A percentile compares a stretch with the other conserved stretches of the same genome.
phyloP scores from a whole-genome alignment of 2,888 invertebrate genomes.

The Hyles lineata region DNA sequence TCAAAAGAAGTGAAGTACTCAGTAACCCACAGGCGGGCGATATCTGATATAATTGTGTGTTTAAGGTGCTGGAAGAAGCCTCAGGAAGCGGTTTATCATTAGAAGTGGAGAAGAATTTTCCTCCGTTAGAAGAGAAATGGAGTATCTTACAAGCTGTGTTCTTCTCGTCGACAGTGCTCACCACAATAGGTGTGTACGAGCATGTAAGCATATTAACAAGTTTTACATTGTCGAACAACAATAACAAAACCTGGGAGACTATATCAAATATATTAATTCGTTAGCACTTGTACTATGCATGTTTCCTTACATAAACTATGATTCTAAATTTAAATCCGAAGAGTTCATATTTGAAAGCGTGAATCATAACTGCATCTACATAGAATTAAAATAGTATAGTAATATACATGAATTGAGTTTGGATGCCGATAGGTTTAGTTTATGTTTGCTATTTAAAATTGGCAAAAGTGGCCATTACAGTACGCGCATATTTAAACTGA shows the following conservation, averaged over 20 bases:
- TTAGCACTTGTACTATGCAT: neutral
- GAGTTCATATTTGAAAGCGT: constrained; percentile 4
- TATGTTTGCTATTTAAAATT: constrained; percentile 17
- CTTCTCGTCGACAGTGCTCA: constrained; percentile 95
- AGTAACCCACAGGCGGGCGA: too few species aligned
- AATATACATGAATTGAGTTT: constrained; percentile 19
- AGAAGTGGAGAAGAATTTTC: constrained; percentile 83
- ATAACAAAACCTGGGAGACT: neutral
- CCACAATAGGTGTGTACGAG: constrained; percentile 92
- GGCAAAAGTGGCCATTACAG: neutral
- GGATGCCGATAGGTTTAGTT: neutral
- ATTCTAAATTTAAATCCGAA: neutral
- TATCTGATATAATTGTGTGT: constrained; percentile 4
- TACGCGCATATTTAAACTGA: constrained; percentile 9
- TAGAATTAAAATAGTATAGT: neutral
- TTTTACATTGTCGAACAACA: constrained; percentile 23
- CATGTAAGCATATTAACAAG: constrained; percentile 72
- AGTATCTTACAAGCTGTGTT: constrained; percentile 93
- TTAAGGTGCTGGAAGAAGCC: constrained; percentile 88
- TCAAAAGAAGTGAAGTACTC: too few species aligned
- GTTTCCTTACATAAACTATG: neutral
- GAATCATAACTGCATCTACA: constrained; percentile 1
- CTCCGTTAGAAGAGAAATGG: constrained; percentile 87
- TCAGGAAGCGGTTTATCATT: constrained; percentile 88
- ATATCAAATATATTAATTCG: neutral